Base-by-base conservation (phyloP, 1,140 invertebrate genomes). In the Helicoverpa armigera region DNA sequence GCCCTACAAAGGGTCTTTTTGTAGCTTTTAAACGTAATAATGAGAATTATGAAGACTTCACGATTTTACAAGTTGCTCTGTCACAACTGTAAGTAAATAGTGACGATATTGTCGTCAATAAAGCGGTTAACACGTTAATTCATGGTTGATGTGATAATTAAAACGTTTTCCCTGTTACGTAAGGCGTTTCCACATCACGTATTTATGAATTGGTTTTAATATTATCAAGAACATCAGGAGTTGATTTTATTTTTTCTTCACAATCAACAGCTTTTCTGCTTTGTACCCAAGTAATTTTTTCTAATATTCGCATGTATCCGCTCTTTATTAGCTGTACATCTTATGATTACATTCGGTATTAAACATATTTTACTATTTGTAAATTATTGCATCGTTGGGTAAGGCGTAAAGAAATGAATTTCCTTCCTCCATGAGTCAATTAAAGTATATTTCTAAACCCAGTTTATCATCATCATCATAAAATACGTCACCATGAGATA, bases 81-180 rank as follows among this genome's bases (percentile, higher is more conserved):
- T 73, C 53, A 73, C 31, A 16, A 35, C 7, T 29, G 16, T 43
- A 51, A 35, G 53, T 13, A 73, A 56, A 73, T 35, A 56, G n/a
- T 73, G 11, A 48, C 51, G 23, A 73, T 73, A 72, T 18, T 73
- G 48, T 73, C 29, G 48, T 43, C 54, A 54, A 73, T 58, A 58
- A 58, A 58, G 35, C 53, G 54, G 48, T 73, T 73, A 56, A 73
- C 70, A 73, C 31, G 53, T 56, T 73, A 73, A 73, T 73, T 73
- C 70, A 73, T 73, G 70, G 70, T 50, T 58, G 53, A 58, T 58
- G 70, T 73, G 70, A 58, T 73, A 73, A 73, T 73, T 73, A 58
- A 56, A 56, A 58, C 70, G 70, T 73, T 73, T 58, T 73, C 18
- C 70, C 70, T 72, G 53, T 73, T 56, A 43, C 7, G 70, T 73